phyloP scores from a whole-genome alignment of 92 coral and sea anemone genomes.

The Pocillopora grandis region DNA sequence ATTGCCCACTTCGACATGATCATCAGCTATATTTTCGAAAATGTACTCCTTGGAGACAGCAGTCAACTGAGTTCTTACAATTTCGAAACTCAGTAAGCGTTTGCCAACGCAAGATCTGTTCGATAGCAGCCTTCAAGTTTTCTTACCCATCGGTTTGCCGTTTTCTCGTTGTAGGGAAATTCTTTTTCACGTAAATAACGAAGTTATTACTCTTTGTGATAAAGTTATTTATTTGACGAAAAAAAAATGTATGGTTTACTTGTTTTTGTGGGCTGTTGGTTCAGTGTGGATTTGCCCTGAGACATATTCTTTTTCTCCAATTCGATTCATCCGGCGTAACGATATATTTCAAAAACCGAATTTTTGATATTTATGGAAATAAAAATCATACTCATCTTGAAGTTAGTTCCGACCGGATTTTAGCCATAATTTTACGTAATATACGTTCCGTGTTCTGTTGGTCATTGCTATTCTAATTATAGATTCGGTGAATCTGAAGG shows the following conservation, averaged over 20 bases:
- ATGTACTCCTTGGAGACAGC: not conserved
- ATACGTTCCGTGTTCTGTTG: conserved; percentile 1
- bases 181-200: not conserved
- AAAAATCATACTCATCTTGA: not conserved
- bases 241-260: conserved; percentile 14
- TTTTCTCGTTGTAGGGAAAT: not conserved
- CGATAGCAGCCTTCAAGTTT: conserved; percentile 28
- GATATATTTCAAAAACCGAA: not conserved
- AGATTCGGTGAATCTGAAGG: conserved; percentile 32
- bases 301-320: conserved; percentile 10
- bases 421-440: not conserved
- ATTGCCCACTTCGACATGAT: not conserved
- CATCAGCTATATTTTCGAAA: not conserved
- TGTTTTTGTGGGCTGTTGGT: conserved; percentile 27
- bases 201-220: not conserved
- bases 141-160: not conserved
- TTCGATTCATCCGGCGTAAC: not conserved
- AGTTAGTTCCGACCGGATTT: not conserved
- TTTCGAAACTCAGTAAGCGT: conserved; percentile 1
- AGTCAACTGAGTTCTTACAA: not conserved
- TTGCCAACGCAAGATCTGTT: not conserved
- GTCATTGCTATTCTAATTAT: conserved; percentile 24
- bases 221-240: not conserved
- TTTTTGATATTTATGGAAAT: not conserved
- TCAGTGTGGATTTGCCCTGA: conserved; percentile 28